Percentiles rank a stretch among this genome's conserved stretches.
Evolutionary conservation across 2,888 invertebrate species (phyloP).

Genomic region (Choreutis nemorana): DNA sequence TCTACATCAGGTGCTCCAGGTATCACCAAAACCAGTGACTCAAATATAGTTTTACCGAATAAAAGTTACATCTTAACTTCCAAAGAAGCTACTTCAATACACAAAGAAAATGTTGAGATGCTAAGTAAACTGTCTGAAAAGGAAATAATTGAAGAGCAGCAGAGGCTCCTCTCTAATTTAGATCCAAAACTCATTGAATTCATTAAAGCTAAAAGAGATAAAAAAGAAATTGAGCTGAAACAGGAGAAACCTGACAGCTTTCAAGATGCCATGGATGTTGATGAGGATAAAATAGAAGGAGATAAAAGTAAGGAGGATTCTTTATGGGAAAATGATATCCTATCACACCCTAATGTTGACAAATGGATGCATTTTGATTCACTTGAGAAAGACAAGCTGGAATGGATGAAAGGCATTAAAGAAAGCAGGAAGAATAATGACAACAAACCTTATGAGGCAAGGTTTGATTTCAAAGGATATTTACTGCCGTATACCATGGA

Average conservation of each 20-base stretch:
- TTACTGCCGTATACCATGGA: constrained; percentile 76
- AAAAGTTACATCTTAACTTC: constrained; percentile 57
- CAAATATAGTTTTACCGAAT: constrained; percentile 21
- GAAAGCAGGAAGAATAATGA: constrained; percentile 63
- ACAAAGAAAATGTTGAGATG: constrained; percentile 74
- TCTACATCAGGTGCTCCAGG: constrained; percentile 13
- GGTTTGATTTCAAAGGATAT: constrained; percentile 84
- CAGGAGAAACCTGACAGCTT: constrained; percentile 9
- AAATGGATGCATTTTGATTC: constrained; percentile 87
- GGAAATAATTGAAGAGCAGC: constrained; percentile 78
- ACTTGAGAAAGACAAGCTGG: constrained; percentile 86
- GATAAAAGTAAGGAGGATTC: no score
- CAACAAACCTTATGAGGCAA: constrained; percentile 76
- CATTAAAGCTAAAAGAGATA: constrained; percentile 50
- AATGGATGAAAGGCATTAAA: constrained; percentile 81
- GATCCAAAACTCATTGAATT: constrained; percentile 75
- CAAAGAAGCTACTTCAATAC: constrained; percentile 67
- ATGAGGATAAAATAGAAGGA: constrained; percentile 21
- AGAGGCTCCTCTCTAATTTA: constrained; percentile 69
- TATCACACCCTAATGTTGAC: constrained; percentile 68
- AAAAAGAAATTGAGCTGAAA: constrained; percentile 5
- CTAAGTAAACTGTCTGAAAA: constrained; percentile 73
- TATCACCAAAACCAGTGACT: constrained; percentile 4
- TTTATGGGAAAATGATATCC: constrained; percentile 63
- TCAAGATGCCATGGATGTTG: constrained; percentile 8